A percentile compares a stretch with the other conserved stretches of the same genome.
Conservation (phyloP, 2,888 invertebrate genomes). For the Nomada fucata region DNA sequence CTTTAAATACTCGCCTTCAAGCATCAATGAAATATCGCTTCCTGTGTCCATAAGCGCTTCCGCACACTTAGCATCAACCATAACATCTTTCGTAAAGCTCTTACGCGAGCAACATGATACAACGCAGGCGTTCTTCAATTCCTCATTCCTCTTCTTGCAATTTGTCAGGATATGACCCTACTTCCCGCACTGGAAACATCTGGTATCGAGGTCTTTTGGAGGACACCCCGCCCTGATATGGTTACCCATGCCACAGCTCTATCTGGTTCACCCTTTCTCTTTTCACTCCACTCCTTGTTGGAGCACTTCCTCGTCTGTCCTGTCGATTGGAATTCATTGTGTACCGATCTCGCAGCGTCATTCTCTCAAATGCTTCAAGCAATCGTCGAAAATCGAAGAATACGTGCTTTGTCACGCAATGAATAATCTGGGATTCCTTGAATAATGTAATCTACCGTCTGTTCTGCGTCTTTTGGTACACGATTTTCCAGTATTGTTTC, state of each 20-base stretch:
- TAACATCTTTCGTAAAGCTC: constrained; percentile 3
- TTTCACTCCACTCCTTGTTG: neutral
- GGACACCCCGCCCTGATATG: constrained; percentile 3
- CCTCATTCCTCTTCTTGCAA: neutral
- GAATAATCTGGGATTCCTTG: neutral
- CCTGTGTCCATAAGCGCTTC: constrained; percentile 23
- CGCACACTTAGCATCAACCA: neutral
- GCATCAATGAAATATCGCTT: constrained; percentile 42
- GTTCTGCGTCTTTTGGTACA: neutral
- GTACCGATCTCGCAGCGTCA: neutral
- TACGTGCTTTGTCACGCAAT: neutral
- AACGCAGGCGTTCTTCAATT: neutral
- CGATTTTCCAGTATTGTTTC: neutral
- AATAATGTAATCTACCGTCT: neutral
- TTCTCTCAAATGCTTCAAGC: constrained; percentile 2
- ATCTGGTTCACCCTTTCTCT: neutral
- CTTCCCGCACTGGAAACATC: constrained; percentile 20
- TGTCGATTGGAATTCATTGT: neutral
- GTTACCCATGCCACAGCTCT: neutral
- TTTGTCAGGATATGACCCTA: neutral
- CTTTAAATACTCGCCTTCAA: constrained; percentile 30
- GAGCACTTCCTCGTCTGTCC: neutral
- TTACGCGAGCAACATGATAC: neutral
- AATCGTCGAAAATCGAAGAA: neutral
- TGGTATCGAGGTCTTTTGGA: neutral